phyloP scores from a whole-genome alignment of 2,797 vertebrate genomes.

The Trematomus bernacchii region DNA sequence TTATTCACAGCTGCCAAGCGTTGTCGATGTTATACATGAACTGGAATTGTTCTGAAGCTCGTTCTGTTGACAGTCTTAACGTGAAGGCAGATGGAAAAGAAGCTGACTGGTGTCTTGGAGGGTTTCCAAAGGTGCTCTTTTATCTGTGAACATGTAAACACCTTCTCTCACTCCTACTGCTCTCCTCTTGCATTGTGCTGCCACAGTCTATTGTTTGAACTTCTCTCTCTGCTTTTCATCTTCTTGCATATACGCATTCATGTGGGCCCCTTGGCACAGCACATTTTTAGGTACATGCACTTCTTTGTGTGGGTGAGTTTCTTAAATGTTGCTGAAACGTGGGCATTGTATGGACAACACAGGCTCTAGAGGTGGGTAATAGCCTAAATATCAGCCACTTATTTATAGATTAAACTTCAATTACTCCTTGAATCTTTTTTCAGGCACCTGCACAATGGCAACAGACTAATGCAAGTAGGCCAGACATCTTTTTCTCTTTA shows the following conservation, averaged over 20 bases:
- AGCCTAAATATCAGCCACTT: background rate
- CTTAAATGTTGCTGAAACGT: background rate
- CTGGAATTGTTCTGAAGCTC: conserved; percentile 5
- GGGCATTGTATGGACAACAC: background rate
- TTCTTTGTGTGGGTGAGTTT: background rate
- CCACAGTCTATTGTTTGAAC: conserved; percentile 22
- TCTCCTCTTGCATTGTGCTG: background rate
- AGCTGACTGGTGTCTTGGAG: conserved; percentile 22
- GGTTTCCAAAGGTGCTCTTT: conserved; percentile 35
- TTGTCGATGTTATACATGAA: conserved; percentile 2
- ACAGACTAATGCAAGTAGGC: no score
- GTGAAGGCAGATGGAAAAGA: background rate
- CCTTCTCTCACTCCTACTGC: conserved; percentile 11
- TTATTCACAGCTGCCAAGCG: conserved; percentile 25
- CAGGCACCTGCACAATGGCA: no score
- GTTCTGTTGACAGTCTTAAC: conserved; percentile 23
- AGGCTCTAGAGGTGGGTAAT: background rate
- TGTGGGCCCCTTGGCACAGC: background rate
- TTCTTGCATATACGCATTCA: background rate
- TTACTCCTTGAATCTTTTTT: background rate
- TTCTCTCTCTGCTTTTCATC: background rate
- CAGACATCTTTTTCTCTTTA: background rate
- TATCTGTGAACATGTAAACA: conserved; percentile 25
- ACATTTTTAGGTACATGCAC: background rate
- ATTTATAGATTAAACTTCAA: background rate